These are phyloP conservation scores for Crotalus helleri DNA, from an alignment of 2,113 vertebrate genomes.

Conservation along the genomic window DNA sequence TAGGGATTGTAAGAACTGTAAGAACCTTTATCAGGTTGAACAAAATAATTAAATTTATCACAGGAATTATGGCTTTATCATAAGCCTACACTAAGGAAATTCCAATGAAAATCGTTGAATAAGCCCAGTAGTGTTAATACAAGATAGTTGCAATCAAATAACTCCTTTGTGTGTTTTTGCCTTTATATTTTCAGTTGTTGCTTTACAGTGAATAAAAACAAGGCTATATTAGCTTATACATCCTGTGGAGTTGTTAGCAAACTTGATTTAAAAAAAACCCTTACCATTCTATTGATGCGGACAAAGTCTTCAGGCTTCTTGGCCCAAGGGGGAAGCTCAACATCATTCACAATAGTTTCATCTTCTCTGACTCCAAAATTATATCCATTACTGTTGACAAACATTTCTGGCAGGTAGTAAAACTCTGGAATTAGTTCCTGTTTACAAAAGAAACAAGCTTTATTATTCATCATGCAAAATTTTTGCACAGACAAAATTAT, in stretches of 20 bases:
- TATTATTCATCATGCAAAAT: constrained; percentile 4
- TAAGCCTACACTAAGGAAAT: not conserved
- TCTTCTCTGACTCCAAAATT: constrained; percentile 89
- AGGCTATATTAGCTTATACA: constrained; percentile 20
- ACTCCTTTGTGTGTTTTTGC: not conserved
- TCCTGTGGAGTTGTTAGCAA: not conserved
- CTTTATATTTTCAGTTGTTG: constrained; percentile 23
- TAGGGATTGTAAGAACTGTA: not conserved
- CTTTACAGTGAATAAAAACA: constrained; percentile 16
- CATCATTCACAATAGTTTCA: constrained; percentile 82
- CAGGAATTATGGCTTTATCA: not conserved
- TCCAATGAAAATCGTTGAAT: not conserved
- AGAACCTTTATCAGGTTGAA: not conserved
- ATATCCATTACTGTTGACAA: constrained; percentile 94
- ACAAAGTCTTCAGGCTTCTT: constrained; percentile 96
- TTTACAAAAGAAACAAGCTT: constrained; percentile 34
- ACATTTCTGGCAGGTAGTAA: constrained; percentile 98
- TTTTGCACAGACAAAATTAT: constrained; percentile 1
- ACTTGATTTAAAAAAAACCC: constrained; percentile 25
- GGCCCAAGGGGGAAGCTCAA: constrained; percentile 92
- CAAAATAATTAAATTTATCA: not conserved
- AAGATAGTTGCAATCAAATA: not conserved
- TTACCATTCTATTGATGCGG: constrained; percentile 96
- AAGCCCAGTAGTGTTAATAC: not conserved
- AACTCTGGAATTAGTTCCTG: constrained; percentile 97